phyloP scores from a whole-genome alignment of 2,113 vertebrate genomes.

The Clarias gariepinus region DNA sequence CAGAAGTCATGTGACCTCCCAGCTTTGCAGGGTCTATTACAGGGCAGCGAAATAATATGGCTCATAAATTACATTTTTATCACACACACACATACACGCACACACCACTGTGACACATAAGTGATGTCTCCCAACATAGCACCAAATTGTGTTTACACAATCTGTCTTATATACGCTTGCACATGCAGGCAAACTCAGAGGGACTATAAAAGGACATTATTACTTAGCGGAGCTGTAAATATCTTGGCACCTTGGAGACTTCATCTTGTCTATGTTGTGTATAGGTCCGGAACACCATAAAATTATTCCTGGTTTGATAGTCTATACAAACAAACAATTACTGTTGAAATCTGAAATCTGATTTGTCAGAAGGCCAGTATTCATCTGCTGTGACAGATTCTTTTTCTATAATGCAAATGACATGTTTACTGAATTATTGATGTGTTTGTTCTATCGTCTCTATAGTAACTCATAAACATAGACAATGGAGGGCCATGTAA shows the following conservation, averaged over 20 bases:
- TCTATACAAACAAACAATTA: neutral
- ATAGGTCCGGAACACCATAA: neutral
- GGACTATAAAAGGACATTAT: slow-evolving; percentile 6
- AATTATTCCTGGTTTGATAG: neutral
- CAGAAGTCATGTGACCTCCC: slow-evolving; percentile 4
- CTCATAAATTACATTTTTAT: slow-evolving; percentile 9
- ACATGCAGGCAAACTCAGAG: neutral
- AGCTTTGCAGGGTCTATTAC: neutral
- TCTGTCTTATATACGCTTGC: slow-evolving; percentile 2
- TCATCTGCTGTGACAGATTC: neutral
- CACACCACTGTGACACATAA: neutral
- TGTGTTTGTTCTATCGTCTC: neutral
- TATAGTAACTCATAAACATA: neutral
- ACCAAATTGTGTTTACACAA: slow-evolving; percentile 2
- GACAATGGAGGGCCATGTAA: neutral
- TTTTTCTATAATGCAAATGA: neutral
- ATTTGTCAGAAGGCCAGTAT: neutral
- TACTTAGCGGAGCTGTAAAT: slow-evolving; percentile 19
- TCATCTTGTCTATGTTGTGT: neutral
- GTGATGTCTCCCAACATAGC: neutral
- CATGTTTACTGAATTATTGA: neutral
- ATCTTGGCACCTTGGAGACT: neutral
- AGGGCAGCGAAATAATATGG: slow-evolving; percentile 18
- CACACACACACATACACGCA: neutral
- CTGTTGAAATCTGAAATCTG: slow-evolving; percentile 2